phyloP scores from a whole-genome alignment of 2,888 invertebrate genomes.

The Lamellibrachia columna region DNA sequence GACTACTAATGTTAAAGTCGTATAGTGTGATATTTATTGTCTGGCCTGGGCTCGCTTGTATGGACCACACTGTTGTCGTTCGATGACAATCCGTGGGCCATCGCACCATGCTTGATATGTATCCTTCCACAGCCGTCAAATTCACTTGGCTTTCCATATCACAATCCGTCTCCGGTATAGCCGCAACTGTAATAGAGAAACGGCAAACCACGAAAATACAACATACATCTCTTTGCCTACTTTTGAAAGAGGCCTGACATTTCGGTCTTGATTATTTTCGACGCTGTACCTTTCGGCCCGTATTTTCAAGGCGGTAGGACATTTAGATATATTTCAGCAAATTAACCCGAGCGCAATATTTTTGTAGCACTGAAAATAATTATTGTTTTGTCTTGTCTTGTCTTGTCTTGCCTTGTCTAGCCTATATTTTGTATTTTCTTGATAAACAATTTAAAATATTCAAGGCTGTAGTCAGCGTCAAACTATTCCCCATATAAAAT shows the following conservation, averaged over 20 bases:
- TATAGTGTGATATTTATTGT: conserved; percentile 31
- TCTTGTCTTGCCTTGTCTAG: too few relatives aligned
- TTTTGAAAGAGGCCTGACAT: neutral
- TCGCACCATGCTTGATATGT: conserved; percentile 21
- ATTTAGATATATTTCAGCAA: neutral
- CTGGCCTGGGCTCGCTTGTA: conserved; percentile 28
- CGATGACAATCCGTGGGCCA: conserved; percentile 25
- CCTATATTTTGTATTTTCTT: too few relatives aligned
- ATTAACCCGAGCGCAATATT: neutral
- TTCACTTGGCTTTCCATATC: too few relatives aligned
- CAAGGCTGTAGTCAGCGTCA: too few relatives aligned
- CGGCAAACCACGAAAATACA: neutral
- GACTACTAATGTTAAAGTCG: conserved; percentile 27
- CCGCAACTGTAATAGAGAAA: too few relatives aligned
- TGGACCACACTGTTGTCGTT: conserved; percentile 24
- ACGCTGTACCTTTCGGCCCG: neutral
- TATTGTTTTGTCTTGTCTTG: neutral
- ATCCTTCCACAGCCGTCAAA: too few relatives aligned
- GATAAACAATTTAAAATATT: too few relatives aligned
- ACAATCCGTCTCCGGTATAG: too few relatives aligned
- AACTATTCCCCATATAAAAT: too few relatives aligned
- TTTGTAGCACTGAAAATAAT: neutral
- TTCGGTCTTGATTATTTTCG: too few relatives aligned
- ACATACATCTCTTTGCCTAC: neutral
- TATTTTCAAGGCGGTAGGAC: neutral